These are phyloP conservation scores for Entomobrya multifasciata DNA, from an alignment of 2,888 invertebrate genomes.

Conservation along the genomic window DNA sequence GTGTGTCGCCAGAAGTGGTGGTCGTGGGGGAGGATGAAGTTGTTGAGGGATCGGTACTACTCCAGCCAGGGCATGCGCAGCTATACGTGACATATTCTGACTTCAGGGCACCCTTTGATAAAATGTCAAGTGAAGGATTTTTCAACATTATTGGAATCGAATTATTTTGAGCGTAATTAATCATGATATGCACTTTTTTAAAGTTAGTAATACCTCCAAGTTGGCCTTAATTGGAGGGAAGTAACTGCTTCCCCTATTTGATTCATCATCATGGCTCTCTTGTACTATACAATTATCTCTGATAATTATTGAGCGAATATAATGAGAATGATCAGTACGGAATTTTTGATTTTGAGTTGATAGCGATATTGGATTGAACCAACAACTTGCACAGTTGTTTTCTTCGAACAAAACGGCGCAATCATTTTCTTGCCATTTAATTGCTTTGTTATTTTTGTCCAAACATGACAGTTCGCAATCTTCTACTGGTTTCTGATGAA, in stretches of 20 bases:
- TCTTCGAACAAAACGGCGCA: conserved; percentile 1
- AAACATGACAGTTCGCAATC: not conserved
- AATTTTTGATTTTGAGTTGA: not conserved
- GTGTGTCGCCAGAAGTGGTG: too few species aligned
- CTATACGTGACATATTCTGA: too few species aligned
- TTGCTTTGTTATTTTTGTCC: not conserved
- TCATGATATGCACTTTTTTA: not conserved
- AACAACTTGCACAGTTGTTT: not conserved
- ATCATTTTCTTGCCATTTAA: not conserved
- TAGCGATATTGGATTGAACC: not conserved
- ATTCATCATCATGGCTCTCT: not conserved
- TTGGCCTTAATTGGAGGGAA: not conserved
- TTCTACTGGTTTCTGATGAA: not conserved
- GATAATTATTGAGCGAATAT: not conserved
- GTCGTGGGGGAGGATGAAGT: too few species aligned
- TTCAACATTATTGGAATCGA: not conserved
- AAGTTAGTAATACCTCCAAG: not conserved
- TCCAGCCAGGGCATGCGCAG: too few species aligned
- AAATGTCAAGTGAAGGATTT: not conserved
- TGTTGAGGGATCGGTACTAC: too few species aligned
- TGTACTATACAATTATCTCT: not conserved
- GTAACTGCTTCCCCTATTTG: too few species aligned
- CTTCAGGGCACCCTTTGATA: too few species aligned
- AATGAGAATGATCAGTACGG: not conserved
- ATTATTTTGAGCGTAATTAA: not conserved